A percentile compares a stretch with the other conserved stretches of the same genome.
phyloP scores from a whole-genome alignment of 2,888 invertebrate species.

The Diaphora mendica region DNA sequence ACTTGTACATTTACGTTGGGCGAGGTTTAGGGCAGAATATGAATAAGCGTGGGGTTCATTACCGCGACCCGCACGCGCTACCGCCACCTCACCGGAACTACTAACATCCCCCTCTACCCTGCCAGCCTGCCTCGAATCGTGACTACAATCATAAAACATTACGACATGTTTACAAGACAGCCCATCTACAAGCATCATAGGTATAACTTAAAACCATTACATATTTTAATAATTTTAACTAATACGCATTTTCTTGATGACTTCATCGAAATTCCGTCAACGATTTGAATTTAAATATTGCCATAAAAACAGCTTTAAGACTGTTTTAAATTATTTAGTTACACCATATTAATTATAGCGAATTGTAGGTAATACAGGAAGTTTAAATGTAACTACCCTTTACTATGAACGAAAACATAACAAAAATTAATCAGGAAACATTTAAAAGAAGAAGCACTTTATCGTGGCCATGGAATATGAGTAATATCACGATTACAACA shows the following conservation, averaged over 20 bases:
- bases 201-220: constrained; percentile 15
- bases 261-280: constrained; percentile 9
- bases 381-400: constrained; percentile 47
- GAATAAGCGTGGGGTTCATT: constrained; percentile 63
- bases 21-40: constrained; percentile 31
- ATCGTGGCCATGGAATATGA: constrained; percentile 65
- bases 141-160: constrained; percentile 44
- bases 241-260: constrained; percentile 8
- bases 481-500: constrained; percentile 63
- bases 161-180: constrained; percentile 35
- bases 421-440: constrained; percentile 60
- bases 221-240: constrained; percentile 12
- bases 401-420: constrained; percentile 29
- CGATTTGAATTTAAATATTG: constrained; percentile 11
- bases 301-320: constrained; percentile 28
- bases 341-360: constrained; percentile 34
- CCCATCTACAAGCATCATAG: constrained; percentile 12
- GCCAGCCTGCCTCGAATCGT: constrained; percentile 34
- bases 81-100: constrained; percentile 43
- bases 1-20: constrained; percentile 15
- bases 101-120: constrained; percentile 40
- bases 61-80: constrained; percentile 70
- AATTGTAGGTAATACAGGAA: constrained; percentile 43
- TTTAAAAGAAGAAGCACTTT: constrained; percentile 66
- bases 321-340: constrained; percentile 25